Evolutionary conservation across 64 coral and sea anemone species (phyloP).

Genomic region (Catalaphyllia jardinei): DNA sequence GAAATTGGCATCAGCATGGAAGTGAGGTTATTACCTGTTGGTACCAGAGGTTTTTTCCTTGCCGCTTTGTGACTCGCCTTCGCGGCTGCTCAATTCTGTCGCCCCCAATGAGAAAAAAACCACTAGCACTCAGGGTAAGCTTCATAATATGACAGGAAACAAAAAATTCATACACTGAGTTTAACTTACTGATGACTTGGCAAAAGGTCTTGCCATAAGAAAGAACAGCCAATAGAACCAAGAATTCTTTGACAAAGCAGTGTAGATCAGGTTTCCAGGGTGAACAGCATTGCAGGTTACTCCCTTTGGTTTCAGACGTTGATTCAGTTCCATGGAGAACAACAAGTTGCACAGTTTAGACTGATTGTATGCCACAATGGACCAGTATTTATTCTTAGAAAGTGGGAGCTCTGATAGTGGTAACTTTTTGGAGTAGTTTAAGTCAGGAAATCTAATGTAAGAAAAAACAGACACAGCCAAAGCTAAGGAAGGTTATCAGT

Average conservation of each 20-base stretch:
- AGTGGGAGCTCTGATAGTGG: conserved; percentile 66
- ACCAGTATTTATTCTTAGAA: conserved; percentile 76
- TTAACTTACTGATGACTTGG: conserved; percentile 82
- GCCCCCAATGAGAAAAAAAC: no score
- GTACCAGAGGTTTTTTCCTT: no score
- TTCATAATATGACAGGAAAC: no score
- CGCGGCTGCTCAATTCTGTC: no score
- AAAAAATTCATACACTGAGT: no score
- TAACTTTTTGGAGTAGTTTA: conserved; percentile 82
- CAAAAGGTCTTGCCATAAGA: conserved; percentile 78
- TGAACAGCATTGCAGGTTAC: conserved; percentile 92
- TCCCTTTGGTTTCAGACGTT: conserved; percentile 66
- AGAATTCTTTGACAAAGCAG: conserved; percentile 69
- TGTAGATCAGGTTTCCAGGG: conserved; percentile 94
- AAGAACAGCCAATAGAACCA: conserved; percentile 93
- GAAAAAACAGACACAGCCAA: neutral
- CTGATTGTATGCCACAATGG: conserved; percentile 95
- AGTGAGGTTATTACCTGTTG: no score
- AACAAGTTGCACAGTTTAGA: conserved; percentile 93
- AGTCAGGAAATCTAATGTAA: conserved; percentile 74
- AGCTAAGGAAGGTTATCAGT: no score
- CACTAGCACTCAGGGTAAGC: no score
- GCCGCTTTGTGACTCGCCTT: no score
- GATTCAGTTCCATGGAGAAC: conserved; percentile 95
- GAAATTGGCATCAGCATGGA: no score